A percentile compares a stretch with the other conserved stretches of the same genome.
phyloP scores from a whole-genome alignment of 2,113 vertebrate species.

The Suncus etruscus region DNA sequence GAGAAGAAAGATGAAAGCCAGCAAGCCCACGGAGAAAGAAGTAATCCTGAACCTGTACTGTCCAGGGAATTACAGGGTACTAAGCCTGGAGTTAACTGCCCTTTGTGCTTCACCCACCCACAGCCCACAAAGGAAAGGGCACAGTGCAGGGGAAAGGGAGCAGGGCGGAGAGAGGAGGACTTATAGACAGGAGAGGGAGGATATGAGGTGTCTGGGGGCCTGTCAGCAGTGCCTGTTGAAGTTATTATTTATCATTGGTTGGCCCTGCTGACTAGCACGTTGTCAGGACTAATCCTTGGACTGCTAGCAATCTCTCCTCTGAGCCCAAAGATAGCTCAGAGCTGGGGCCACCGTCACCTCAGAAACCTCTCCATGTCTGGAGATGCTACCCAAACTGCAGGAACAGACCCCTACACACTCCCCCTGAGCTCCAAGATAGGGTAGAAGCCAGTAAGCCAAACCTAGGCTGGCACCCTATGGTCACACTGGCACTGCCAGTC shows the following conservation, averaged over 20 bases:
- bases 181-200: neutral
- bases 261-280: neutral
- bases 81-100: no score
- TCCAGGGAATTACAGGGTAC: no score
- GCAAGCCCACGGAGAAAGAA: no score
- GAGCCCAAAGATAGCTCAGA: neutral
- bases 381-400: neutral
- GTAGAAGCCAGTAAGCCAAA: neutral
- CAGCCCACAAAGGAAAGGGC: neutral
- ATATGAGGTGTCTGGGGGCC: rapidly evolving
- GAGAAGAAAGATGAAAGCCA: no score
- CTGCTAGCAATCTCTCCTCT: neutral
- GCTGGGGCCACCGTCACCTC: neutral
- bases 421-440: neutral
- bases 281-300: neutral
- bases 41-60: no score
- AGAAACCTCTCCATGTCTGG: neutral
- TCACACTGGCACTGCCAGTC: no score
- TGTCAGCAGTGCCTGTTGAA: neutral
- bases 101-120: no score
- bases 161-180: neutral
- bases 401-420: neutral
- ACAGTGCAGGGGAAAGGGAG: neutral
- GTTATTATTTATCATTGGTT: neutral
- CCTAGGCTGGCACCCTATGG: no score